These are phyloP conservation scores for Helicoverpa assulta DNA, from an alignment of 2,888 invertebrate genomes.

Conservation along the genomic window DNA sequence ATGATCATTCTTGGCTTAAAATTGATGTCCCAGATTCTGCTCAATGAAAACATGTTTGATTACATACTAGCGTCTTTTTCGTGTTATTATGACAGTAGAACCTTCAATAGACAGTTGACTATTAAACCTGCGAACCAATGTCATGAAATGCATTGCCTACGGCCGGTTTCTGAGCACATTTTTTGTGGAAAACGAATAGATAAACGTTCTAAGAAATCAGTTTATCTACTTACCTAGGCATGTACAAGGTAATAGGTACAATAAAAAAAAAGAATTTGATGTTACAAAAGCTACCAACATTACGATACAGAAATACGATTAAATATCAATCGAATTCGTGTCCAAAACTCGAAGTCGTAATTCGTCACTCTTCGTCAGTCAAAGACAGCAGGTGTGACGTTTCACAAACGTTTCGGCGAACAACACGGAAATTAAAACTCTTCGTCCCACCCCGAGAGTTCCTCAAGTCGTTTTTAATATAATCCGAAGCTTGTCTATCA, in stretches of 20 bases:
- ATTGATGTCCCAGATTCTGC: background rate
- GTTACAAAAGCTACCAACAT: no score
- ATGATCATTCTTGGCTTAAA: background rate
- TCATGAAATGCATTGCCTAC: no score
- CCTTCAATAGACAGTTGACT: no score
- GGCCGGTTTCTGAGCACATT: no score
- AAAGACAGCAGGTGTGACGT: slow-evolving; percentile 50
- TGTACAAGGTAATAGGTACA: no score
- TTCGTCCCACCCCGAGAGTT: slow-evolving; percentile 51
- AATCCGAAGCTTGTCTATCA: slow-evolving; percentile 32
- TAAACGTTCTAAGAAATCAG: no score
- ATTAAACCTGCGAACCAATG: no score
- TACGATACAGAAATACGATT: background rate
- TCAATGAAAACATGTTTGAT: background rate
- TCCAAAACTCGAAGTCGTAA: background rate
- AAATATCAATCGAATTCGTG: background rate
- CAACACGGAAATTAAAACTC: slow-evolving; percentile 58
- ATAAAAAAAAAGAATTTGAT: no score
- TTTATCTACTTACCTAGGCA: no score
- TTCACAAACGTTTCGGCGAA: slow-evolving; percentile 35
- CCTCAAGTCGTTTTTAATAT: slow-evolving; percentile 60
- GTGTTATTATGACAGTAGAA: background rate
- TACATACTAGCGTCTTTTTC: background rate
- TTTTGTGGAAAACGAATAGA: no score
- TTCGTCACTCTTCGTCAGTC: slow-evolving; percentile 26